Evolutionary conservation across 2,797 vertebrate genomes (phyloP), one percentile per base, ranked within the genome.

Genomic region (Danionella dracula): DNA sequence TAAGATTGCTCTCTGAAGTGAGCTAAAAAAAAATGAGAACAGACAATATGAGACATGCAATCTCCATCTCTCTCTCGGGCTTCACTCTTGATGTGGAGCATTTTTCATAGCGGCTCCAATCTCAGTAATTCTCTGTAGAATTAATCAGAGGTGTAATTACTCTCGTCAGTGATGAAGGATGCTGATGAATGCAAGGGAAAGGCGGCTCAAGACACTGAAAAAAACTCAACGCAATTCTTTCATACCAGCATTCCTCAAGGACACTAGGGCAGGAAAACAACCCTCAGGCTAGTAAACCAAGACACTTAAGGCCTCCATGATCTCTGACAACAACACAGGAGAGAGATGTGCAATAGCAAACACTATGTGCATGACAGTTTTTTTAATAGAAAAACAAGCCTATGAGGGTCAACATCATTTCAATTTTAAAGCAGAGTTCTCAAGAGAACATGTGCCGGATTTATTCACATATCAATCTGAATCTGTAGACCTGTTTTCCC

Each of bases 101-200:
- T 97, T 98, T 94, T 97, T 97, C 94, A 97, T 96, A 93, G 92
- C 93, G 94, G 94, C 93, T 95, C 94, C 97, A 96, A 97, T 97
- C 97, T 98, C 95, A 96, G 96, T 97, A 97, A 99, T 98, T 97
- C 96, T 93, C 93, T 96, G 93, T 95, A 97, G 96, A 99, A 96
- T 99, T 98, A 98, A 97, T 97, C 97, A 97, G 93, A 95, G 94
- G 95, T 97, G 97, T 98, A 99, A 99, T 99, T 97, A 99, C 95
- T 97, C 96, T 98, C 94, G 95, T 98, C 94, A 93, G 94, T 93
- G 94, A 27, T 27, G 23, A 27, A 27, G 95, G 98, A 99, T 98
- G 94, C 94, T 97, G 95, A 99, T 99, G 96, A 98, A 97, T 94
- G 94, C 93, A 93, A 93, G 94, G 93, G 94, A 98, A 94, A 92